These are phyloP conservation scores for human DNA, from an alignment of 2,113 vertebrate species.

Conservation along the genomic window GRCh38 chr6:155429501-155430000, in stretches of 20 bases:
- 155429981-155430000: conserved; percentile 51
- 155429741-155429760: background rate
- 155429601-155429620: background rate
- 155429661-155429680: background rate
- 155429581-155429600: background rate
- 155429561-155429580: background rate
- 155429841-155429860: background rate
- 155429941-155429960: conserved; percentile 28
- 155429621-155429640: background rate
- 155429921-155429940: conserved; percentile 38
- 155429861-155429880: background rate
- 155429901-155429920: conserved; percentile 54
- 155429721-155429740: background rate
- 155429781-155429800: background rate
- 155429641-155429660: background rate
- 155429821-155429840: background rate
- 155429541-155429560: background rate
- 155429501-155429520: background rate
- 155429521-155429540: background rate
- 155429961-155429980: conserved; percentile 34
- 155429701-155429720: background rate
- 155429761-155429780: background rate
- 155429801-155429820: background rate
- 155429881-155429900: background rate
- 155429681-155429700: background rate